These are phyloP conservation scores for Marcusenius ussheri DNA, from an alignment of 2,113 vertebrate genomes.

Conservation along the genomic window DNA sequence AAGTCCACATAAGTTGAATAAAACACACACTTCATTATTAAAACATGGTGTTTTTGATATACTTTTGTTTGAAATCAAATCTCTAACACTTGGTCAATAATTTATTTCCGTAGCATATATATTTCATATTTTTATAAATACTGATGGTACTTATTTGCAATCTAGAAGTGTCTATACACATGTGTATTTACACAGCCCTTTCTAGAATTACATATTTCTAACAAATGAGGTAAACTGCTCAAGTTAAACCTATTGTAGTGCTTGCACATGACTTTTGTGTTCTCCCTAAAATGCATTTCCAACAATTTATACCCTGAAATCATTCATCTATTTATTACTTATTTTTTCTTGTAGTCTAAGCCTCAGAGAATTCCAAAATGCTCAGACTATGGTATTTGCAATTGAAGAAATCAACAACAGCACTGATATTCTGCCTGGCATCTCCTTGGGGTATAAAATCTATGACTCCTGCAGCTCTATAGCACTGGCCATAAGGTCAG, in stretches of 20 bases:
- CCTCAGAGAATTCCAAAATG: conserved; percentile 44
- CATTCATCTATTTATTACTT: neutral
- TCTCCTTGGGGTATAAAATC: conserved; percentile 44
- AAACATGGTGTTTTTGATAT: neutral
- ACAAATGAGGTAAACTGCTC: neutral
- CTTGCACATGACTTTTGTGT: neutral
- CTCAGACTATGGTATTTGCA: conserved; percentile 47
- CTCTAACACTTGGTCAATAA: neutral
- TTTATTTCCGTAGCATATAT: neutral
- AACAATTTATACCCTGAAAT: neutral
- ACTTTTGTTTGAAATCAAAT: neutral
- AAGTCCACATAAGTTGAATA: neutral
- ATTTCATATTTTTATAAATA: neutral
- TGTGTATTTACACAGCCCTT: neutral
- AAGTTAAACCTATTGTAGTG: neutral
- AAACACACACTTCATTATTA: neutral
- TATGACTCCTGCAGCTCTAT: conserved; percentile 44
- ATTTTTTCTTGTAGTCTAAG: conserved; percentile 34
- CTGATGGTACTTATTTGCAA: neutral
- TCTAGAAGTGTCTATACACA: neutral
- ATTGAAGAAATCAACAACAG: conserved; percentile 49
- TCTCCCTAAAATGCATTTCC: conserved; percentile 2
- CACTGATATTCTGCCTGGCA: conserved; percentile 36
- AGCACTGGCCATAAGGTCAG: conserved; percentile 40
- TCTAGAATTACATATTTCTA: neutral